A percentile compares a stretch with the other conserved stretches of the same genome.
Conservation (phyloP, 2,888 invertebrate genomes). For the Rugalucina vietnamica region DNA sequence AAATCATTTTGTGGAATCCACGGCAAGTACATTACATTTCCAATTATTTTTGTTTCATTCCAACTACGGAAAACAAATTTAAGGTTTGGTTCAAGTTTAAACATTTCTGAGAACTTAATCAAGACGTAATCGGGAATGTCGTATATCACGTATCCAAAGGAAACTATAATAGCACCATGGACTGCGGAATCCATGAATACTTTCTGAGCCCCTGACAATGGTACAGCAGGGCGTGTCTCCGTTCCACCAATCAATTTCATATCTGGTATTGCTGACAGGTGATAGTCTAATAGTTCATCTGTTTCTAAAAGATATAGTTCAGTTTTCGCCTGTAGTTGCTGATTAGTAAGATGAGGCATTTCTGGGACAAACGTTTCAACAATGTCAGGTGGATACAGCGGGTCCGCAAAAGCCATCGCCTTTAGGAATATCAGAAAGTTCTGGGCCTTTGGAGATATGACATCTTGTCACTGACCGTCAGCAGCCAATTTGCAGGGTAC, state of each 20-base stretch:
- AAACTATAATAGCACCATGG: constrained; percentile 65
- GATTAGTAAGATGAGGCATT: constrained; percentile 38
- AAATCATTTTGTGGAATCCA: constrained; percentile 73
- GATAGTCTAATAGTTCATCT: constrained; percentile 61
- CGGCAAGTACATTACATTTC: constrained; percentile 32
- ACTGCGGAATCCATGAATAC: constrained; percentile 54
- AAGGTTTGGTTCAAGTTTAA: constrained; percentile 43
- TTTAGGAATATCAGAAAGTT: neutral
- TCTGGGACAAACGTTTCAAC: constrained; percentile 54
- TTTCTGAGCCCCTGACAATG: constrained; percentile 51
- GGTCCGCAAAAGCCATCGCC: neutral
- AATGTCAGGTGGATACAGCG: constrained; percentile 39
- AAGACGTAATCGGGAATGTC: constrained; percentile 44
- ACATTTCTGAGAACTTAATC: constrained; percentile 48
- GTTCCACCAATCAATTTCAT: constrained; percentile 60
- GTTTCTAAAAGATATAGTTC: constrained; percentile 50
- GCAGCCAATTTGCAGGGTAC: neutral
- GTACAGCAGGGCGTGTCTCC: constrained; percentile 39
- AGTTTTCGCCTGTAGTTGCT: constrained; percentile 35
- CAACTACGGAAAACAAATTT: constrained; percentile 39
- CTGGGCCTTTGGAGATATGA: neutral
- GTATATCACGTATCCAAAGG: constrained; percentile 66
- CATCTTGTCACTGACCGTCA: neutral
- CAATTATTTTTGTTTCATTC: constrained; percentile 14
- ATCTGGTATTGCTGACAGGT: constrained; percentile 59